Conservation (phyloP, 2,888 invertebrate species). For the Dynastes grantii region DNA sequence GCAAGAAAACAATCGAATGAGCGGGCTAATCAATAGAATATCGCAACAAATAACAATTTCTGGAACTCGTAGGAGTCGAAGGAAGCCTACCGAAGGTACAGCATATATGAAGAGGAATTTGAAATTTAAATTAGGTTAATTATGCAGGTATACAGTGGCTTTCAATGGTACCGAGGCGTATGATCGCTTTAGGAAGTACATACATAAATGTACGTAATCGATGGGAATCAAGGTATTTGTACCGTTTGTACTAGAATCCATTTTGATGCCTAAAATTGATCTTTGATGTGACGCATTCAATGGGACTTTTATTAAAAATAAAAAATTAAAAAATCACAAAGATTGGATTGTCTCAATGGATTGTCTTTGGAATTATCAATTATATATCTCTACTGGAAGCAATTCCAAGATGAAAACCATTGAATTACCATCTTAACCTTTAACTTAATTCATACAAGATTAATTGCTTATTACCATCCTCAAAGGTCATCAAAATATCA, state of each 20-base stretch:
- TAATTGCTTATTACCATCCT: not conserved
- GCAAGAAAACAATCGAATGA: not conserved
- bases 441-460: not conserved
- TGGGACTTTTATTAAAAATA: no score
- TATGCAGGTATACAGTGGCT: not conserved
- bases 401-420: no score
- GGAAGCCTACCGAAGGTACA: not conserved
- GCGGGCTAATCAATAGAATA: slow-evolving; percentile 6
- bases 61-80: not conserved
- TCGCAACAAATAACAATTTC: slow-evolving; percentile 5
- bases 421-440: no score
- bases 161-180: no score
- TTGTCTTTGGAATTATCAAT: no score
- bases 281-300: no score
- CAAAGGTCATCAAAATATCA: slow-evolving; percentile 21
- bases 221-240: not conserved
- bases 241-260: not conserved
- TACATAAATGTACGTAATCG: not conserved
- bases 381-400: no score
- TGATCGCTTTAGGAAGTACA: no score
- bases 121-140: slow-evolving; percentile 20
- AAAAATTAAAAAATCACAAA: no score
- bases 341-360: no score
- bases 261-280: not conserved
- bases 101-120: not conserved